Conservation (phyloP, 1,140 invertebrate species). For the Leptinotarsa undecemlineata region DNA sequence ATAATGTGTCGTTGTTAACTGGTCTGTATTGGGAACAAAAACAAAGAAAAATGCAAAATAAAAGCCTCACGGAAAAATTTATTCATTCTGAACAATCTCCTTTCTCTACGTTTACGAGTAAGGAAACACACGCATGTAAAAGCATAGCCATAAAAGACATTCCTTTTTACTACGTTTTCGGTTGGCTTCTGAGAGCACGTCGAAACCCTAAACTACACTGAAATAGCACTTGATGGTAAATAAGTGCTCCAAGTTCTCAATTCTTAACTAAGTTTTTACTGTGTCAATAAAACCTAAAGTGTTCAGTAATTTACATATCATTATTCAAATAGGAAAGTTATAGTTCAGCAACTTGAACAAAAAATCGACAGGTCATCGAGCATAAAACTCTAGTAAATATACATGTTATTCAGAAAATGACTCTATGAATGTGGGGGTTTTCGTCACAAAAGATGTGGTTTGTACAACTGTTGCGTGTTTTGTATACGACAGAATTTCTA, state of each 20-base stretch:
- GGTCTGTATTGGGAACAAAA: too few species aligned
- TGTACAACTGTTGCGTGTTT: too few species aligned
- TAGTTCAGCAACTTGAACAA: too few species aligned
- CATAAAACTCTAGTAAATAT: too few species aligned
- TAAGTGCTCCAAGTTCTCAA: not conserved
- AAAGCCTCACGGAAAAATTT: not conserved
- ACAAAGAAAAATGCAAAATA: not conserved
- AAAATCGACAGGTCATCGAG: too few species aligned
- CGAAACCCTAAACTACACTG: constrained; percentile 7
- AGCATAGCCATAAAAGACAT: constrained; percentile 10
- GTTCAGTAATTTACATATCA: constrained; percentile 14
- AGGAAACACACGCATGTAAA: constrained; percentile 6
- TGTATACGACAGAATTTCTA: too few species aligned
- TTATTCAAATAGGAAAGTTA: not conserved
- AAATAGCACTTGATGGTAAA: not conserved
- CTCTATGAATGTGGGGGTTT: too few species aligned
- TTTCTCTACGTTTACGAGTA: not conserved
- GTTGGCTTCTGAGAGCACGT: constrained; percentile 10
- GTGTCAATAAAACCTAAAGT: not conserved
- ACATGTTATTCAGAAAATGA: too few species aligned
- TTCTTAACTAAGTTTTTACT: constrained; percentile 10
- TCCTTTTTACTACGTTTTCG: constrained; percentile 7
- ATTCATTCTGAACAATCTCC: constrained; percentile 12
- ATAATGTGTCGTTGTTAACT: too few species aligned
- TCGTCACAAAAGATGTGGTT: too few species aligned